phyloP scores from a whole-genome alignment of 2,113 vertebrate genomes.

The Notothenia coriiceps region DNA sequence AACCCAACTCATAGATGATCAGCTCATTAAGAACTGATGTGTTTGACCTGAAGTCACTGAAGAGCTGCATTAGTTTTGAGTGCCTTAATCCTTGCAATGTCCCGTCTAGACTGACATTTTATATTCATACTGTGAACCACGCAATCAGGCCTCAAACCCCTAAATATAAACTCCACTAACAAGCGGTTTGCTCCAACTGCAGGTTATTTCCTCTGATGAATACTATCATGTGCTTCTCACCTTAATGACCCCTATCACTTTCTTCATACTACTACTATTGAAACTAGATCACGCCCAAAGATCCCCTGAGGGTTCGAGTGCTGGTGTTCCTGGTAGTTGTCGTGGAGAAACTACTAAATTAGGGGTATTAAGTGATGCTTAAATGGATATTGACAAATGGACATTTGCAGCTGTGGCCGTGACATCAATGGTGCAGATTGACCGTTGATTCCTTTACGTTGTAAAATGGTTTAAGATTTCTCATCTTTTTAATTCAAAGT shows the following conservation, averaged over 20 bases:
- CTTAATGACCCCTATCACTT: slow-evolving; percentile 32
- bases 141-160: too few relatives aligned
- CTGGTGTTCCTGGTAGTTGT: slow-evolving; percentile 37
- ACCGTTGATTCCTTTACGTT: slow-evolving; percentile 15
- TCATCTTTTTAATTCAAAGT: slow-evolving; percentile 17
- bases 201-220: not conserved
- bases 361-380: slow-evolving; percentile 44
- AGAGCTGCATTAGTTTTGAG: too few relatives aligned
- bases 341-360: slow-evolving; percentile 34
- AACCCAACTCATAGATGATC: too few relatives aligned
- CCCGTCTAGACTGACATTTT: not conserved
- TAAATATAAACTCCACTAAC: slow-evolving; percentile 6
- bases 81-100: not conserved
- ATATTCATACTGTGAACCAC: not conserved
- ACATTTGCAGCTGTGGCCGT: slow-evolving; percentile 52
- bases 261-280: slow-evolving; percentile 32
- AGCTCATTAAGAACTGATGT: too few relatives aligned
- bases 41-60: too few relatives aligned
- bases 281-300: slow-evolving; percentile 21
- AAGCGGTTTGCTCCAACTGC: not conserved
- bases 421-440: slow-evolving; percentile 25
- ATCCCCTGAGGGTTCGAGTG: slow-evolving; percentile 40
- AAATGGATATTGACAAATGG: slow-evolving; percentile 56
- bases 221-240: slow-evolving; percentile 12
- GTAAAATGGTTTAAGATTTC: not conserved